Percentiles rank a stretch among this genome's conserved stretches.
These are phyloP conservation scores for Ispidina picta DNA, from an alignment of 2,797 vertebrate species.

Conservation along the genomic window DNA sequence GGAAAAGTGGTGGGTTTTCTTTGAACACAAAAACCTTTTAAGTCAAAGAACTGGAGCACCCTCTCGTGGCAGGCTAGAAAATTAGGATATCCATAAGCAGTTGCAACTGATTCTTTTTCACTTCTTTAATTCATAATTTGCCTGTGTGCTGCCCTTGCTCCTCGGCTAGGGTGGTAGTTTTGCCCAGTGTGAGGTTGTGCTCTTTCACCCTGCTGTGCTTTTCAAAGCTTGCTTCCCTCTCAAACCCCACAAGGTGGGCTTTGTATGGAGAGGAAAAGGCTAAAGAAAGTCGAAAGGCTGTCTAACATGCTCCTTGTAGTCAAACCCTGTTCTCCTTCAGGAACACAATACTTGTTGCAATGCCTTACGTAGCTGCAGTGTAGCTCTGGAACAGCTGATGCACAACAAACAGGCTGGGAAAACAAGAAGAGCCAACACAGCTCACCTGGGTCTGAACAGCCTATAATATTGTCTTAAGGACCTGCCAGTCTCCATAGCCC, in stretches of 20 bases:
- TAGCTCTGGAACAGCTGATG: background rate
- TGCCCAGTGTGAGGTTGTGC: background rate
- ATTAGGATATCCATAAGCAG: background rate
- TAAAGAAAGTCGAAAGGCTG: background rate
- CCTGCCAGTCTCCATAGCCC: background rate
- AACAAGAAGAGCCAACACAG: background rate
- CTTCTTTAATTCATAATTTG: background rate
- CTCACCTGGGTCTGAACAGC: background rate
- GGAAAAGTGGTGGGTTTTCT: too few relatives aligned
- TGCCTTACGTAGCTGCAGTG: rapidly evolving
- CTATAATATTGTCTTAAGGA: background rate
- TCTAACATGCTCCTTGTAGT: background rate
- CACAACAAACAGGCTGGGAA: background rate
- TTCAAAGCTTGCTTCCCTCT: background rate
- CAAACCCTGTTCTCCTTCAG: background rate
- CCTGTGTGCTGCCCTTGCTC: background rate
- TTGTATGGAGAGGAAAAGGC: background rate
- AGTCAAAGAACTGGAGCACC: slow-evolving; percentile 61
- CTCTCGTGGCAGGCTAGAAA: slow-evolving; percentile 69
- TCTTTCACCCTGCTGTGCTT: rapidly evolving
- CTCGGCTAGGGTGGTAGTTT: rapidly evolving
- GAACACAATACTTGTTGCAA: background rate
- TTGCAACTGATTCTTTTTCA: background rate
- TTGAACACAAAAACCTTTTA: background rate
- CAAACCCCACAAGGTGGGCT: background rate